A percentile compares a stretch with the other conserved stretches of the same genome.
Evolutionary conservation across 64 coral and sea anemone species (phyloP).

Genomic region (Hydrozoanthus tunicans): DNA sequence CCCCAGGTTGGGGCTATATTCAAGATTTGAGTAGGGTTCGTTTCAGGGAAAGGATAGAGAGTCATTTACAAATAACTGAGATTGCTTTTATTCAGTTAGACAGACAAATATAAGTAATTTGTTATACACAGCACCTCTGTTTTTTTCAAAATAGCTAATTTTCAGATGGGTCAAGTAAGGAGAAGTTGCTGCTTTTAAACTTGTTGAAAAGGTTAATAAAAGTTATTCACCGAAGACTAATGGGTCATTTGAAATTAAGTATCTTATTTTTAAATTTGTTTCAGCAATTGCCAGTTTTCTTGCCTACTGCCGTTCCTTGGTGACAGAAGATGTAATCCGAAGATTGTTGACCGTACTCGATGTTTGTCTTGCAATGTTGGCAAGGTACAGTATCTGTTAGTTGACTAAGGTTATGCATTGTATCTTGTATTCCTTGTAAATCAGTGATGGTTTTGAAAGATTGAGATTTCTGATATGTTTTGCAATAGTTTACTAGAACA

Average conservation of each 20-base stretch:
- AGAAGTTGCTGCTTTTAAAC: too few relatives aligned
- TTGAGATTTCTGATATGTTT: not conserved
- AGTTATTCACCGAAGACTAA: not conserved
- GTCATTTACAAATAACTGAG: too few relatives aligned
- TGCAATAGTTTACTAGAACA: not conserved
- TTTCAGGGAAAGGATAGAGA: too few relatives aligned
- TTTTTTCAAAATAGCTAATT: too few relatives aligned
- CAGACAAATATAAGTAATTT: too few relatives aligned
- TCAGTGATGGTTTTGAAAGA: not conserved
- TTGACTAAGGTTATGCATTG: not conserved
- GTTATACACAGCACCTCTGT: too few relatives aligned
- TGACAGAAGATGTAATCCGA: constrained; percentile 81
- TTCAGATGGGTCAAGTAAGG: too few relatives aligned
- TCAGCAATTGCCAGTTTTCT: constrained; percentile 96
- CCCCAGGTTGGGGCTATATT: too few relatives aligned
- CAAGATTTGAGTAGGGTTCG: too few relatives aligned
- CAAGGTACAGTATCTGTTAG: constrained; percentile 57
- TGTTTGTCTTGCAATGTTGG: constrained; percentile 90
- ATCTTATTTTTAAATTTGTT: constrained; percentile 31
- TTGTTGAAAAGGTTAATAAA: not conserved
- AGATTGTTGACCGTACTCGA: constrained; percentile 82
- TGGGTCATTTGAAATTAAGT: not conserved
- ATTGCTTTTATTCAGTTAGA: too few relatives aligned
- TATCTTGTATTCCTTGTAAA: not conserved
- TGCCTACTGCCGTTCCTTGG: constrained; percentile 70